A percentile compares a stretch with the other conserved stretches of the same genome.
Conservation (phyloP, 2,888 invertebrate species). For the Pristionchus arcanus region DNA sequence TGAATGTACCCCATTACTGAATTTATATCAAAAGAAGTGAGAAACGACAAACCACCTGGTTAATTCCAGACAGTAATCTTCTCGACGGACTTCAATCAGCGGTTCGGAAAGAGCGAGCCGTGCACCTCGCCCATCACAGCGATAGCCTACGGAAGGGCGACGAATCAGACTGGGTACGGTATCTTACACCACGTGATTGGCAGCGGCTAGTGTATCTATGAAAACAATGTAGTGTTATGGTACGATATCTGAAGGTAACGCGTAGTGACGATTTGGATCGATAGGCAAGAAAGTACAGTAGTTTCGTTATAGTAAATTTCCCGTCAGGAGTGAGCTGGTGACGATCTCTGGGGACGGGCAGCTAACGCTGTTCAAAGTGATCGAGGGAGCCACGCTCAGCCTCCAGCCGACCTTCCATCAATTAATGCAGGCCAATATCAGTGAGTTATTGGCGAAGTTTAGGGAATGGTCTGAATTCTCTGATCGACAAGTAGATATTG, state of each 20-base stretch:
- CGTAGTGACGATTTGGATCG: no score
- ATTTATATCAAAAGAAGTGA: not conserved
- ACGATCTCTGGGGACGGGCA: conserved; percentile 52
- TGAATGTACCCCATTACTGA: no score
- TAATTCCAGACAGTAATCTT: conserved; percentile 36
- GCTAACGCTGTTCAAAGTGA: conserved; percentile 5
- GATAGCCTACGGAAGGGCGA: conserved; percentile 47
- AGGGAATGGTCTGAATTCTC: no score
- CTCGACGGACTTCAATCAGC: conserved; percentile 27
- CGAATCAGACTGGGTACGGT: conserved; percentile 36
- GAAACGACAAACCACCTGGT: not conserved
- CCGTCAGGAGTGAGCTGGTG: conserved; percentile 43
- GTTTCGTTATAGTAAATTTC: not conserved
- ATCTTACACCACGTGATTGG: not conserved
- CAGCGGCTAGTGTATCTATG: not conserved
- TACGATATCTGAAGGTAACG: not conserved
- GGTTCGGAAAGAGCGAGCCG: conserved; percentile 21
- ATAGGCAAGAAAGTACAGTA: no score
- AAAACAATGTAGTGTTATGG: not conserved
- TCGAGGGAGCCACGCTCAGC: not conserved
- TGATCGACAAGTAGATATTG: no score
- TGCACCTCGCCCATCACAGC: conserved; percentile 52
- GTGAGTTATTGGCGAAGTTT: not conserved
- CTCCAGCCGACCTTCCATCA: conserved; percentile 9
- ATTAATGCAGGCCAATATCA: conserved; percentile 51